Percentiles rank a stretch among this genome's conserved stretches.
Conservation (phyloP, 2,888 invertebrate genomes). For the Eupithecia exiguata region DNA sequence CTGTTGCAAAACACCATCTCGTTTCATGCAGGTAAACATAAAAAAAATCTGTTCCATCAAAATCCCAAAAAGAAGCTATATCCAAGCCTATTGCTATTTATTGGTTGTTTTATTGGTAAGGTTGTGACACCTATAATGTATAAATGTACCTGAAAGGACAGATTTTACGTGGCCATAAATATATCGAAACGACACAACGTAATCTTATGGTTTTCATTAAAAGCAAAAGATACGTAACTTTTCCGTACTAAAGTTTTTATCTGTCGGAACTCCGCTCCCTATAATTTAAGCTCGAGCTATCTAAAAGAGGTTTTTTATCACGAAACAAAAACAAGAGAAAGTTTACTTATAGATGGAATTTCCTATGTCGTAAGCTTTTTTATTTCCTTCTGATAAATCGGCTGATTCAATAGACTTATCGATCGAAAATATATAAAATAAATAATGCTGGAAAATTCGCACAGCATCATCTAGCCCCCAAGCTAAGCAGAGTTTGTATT, state of each 20-base stretch:
- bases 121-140: constrained; percentile 27
- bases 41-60: not conserved
- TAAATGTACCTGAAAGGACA: constrained; percentile 27
- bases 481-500: no score
- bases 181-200: constrained; percentile 46
- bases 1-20: not conserved
- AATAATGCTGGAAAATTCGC: no score
- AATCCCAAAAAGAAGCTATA: not conserved
- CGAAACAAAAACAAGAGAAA: not conserved
- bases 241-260: constrained; percentile 36
- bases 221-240: constrained; percentile 42
- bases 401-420: not conserved
- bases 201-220: constrained; percentile 51
- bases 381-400: not conserved
- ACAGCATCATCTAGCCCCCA: no score
- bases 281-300: constrained; percentile 8
- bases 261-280: constrained; percentile 19
- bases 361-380: not conserved
- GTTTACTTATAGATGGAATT: not conserved
- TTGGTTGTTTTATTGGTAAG: constrained; percentile 24
- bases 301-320: constrained; percentile 10
- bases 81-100: constrained; percentile 5
- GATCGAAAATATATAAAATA: no score
- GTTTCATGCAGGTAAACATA: not conserved
- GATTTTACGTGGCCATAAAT: constrained; percentile 51